Conservation (phyloP, 1,140 invertebrate genomes). For the Coelopa frigida region DNA sequence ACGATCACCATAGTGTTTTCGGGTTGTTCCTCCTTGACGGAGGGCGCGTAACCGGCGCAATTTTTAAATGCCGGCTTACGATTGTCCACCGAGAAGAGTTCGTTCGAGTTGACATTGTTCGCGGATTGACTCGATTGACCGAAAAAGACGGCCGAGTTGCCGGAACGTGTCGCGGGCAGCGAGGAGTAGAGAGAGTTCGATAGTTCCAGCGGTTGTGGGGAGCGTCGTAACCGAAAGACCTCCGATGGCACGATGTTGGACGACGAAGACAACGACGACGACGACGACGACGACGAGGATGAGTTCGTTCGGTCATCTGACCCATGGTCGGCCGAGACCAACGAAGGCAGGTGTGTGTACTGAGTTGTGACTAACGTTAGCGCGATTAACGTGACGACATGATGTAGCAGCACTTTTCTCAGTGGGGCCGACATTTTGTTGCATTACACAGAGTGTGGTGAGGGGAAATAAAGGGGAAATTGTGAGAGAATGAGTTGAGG, state of each 20-base stretch:
- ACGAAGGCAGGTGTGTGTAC: constrained; percentile 2
- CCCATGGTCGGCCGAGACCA: too few relatives aligned
- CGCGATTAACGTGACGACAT: background rate
- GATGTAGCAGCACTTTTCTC: constrained; percentile 10
- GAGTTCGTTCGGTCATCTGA: too few relatives aligned
- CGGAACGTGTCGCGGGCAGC: constrained; percentile 10
- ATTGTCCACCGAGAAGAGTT: constrained; percentile 45
- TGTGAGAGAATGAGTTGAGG: too few relatives aligned
- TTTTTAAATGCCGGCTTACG: constrained; percentile 63
- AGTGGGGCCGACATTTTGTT: constrained; percentile 24
- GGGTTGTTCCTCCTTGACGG: constrained; percentile 58
- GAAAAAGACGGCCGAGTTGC: constrained; percentile 11
- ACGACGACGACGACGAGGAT: too few relatives aligned
- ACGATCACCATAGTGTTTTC: constrained; percentile 53
- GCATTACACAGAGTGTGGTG: constrained; percentile 13
- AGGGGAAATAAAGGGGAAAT: background rate
- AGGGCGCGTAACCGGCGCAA: constrained; percentile 56
- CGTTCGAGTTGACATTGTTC: constrained; percentile 14
- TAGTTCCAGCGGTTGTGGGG: constrained; percentile 6
- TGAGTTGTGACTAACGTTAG: background rate
- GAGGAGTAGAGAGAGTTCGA: constrained; percentile 8
- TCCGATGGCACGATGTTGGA: background rate
- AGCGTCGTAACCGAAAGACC: constrained; percentile 6
- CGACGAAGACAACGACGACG: too few relatives aligned
- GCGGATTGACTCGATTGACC: constrained; percentile 5